Percentiles rank a stretch among this genome's conserved stretches.
These are phyloP conservation scores for Darevskia nairensis DNA, from an alignment of 2,797 vertebrate genomes.

Conservation along the genomic window DNA sequence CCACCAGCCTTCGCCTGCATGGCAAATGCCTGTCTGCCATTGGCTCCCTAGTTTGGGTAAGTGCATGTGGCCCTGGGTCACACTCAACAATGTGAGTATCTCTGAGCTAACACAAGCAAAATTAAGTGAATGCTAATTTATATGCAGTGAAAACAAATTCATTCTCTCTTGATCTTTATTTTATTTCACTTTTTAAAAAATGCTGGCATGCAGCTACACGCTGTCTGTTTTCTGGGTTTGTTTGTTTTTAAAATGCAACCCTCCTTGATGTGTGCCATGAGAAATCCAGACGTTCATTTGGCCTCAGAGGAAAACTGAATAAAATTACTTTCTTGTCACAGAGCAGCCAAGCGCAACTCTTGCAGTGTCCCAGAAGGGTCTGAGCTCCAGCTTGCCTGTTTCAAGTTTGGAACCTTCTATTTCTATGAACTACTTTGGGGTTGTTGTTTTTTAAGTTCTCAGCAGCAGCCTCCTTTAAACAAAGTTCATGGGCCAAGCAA, in stretches of 20 bases:
- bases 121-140: not conserved
- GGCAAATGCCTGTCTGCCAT: not conserved
- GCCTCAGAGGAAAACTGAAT: not conserved
- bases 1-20: no score
- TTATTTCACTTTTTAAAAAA: not conserved
- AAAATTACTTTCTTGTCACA: slow-evolving; percentile 3
- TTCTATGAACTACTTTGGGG: not conserved
- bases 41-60: not conserved
- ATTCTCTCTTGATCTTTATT: not conserved
- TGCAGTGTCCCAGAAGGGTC: not conserved
- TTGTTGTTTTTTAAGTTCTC: not conserved
- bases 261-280: not conserved
- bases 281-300: not conserved
- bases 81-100: not conserved
- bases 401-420: not conserved
- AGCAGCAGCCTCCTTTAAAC: not conserved
- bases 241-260: not conserved
- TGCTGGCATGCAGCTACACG: not conserved
- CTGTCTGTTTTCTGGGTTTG: no score
- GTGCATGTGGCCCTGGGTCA: not conserved
- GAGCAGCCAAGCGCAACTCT: not conserved
- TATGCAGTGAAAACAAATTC: not conserved
- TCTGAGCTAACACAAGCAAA: not conserved
- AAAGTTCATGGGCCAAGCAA: no score
- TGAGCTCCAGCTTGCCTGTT: not conserved